Conservation (phyloP, 2,797 vertebrate species). For the Novumbra hubbsi region DNA sequence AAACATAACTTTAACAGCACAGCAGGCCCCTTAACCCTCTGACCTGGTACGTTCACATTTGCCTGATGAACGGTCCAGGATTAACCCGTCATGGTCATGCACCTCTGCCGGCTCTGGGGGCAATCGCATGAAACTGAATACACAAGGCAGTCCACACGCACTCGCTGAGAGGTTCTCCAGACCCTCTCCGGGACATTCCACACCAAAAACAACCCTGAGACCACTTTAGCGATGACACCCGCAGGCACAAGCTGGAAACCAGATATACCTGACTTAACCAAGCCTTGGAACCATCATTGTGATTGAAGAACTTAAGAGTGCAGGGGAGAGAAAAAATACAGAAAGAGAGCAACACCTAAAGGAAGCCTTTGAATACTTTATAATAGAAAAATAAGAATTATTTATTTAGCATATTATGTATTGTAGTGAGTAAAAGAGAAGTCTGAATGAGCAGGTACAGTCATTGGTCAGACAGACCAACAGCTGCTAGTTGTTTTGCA, state of each 20-base stretch:
- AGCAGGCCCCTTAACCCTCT: not conserved
- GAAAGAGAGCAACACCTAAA: slow-evolving; percentile 3
- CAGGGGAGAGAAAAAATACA: not conserved
- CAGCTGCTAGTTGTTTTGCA: too few relatives aligned
- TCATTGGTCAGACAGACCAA: too few relatives aligned
- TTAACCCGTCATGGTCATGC: not conserved
- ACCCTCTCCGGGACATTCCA: not conserved
- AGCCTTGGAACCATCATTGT: not conserved
- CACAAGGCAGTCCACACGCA: not conserved
- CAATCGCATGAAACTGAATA: not conserved
- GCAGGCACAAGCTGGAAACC: not conserved
- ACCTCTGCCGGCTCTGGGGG: not conserved
- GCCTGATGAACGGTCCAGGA: not conserved
- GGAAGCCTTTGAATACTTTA: not conserved
- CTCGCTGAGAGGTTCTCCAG: not conserved
- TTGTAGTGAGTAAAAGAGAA: too few relatives aligned
- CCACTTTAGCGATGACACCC: not conserved
- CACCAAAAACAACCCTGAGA: not conserved
- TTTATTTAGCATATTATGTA: too few relatives aligned
- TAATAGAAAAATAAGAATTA: too few relatives aligned
- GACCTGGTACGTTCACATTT: not conserved
- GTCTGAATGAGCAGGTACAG: too few relatives aligned
- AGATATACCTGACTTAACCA: not conserved
- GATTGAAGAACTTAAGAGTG: not conserved
- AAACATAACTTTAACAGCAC: not conserved